Evolutionary conservation across 2,888 invertebrate genomes (phyloP).

Genomic region (Andrena minutula): DNA sequence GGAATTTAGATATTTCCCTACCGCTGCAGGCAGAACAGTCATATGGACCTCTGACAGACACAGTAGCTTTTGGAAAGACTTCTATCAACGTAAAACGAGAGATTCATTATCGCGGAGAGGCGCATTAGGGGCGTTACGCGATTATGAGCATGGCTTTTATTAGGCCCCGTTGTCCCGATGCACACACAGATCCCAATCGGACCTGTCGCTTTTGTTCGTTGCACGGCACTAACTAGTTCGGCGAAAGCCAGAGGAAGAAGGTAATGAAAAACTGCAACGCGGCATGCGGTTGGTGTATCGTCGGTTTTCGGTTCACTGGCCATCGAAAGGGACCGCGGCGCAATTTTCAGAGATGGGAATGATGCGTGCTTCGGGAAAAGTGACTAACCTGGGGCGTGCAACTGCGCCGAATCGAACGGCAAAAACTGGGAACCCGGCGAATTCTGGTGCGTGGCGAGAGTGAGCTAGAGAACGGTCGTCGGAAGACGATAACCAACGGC

Average conservation of each 20-base stretch:
- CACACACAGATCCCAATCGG: neutral
- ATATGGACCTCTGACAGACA: neutral
- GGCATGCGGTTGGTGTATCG: neutral
- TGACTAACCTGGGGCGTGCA: neutral
- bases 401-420: constrained; percentile 11
- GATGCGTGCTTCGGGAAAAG: neutral
- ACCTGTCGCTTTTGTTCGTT: constrained; percentile 6
- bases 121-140: neutral
- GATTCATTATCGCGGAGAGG: neutral
- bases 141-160: neutral
- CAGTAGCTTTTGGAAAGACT: neutral
- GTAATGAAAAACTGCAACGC: constrained; percentile 29
- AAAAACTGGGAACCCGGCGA: neutral
- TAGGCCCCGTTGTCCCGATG: neutral
- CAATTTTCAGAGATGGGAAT: constrained; percentile 27
- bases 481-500: neutral
- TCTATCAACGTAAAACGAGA: neutral
- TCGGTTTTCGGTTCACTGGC: constrained; percentile 24
- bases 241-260: neutral
- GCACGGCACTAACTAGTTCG: constrained; percentile 19
- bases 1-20: neutral
- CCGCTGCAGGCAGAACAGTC: neutral
- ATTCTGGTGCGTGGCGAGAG: neutral
- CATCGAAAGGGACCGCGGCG: constrained; percentile 4
- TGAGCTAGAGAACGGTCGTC: neutral